Conservation (phyloP, 2,888 invertebrate genomes). For the Ganaspis brasiliensis region DNA sequence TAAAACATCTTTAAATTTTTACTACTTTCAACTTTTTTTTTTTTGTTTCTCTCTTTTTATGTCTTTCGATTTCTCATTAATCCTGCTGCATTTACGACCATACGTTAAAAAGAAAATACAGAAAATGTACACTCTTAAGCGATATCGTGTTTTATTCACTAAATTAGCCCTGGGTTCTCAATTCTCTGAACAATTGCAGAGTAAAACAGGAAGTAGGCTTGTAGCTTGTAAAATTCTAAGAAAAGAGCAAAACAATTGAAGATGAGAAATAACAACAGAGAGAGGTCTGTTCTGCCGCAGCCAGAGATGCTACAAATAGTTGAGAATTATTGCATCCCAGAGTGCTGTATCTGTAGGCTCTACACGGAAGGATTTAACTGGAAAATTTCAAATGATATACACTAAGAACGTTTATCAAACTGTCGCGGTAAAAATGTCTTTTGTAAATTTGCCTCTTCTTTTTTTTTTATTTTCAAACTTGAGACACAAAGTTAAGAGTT, state of each 20-base stretch:
- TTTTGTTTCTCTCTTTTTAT: background rate
- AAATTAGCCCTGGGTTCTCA: slow-evolving; percentile 1
- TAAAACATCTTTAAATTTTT: too few species aligned
- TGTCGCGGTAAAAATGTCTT: background rate
- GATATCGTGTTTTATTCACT: slow-evolving; percentile 3
- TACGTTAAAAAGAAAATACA: background rate
- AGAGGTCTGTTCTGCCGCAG: background rate
- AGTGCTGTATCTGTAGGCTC: background rate
- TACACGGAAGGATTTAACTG: slow-evolving; percentile 6
- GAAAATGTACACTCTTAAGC: background rate
- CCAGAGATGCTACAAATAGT: slow-evolving; percentile 20
- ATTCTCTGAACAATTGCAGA: slow-evolving; percentile 19
- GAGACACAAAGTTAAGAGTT: too few species aligned
- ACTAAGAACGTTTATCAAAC: background rate
- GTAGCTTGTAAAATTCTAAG: slow-evolving; percentile 25
- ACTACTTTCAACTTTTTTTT: too few species aligned
- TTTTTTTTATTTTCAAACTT: too few species aligned
- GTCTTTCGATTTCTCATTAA: background rate
- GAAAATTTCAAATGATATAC: slow-evolving; percentile 3
- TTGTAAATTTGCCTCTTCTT: too few species aligned
- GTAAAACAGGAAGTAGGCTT: slow-evolving; percentile 24
- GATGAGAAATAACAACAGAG: slow-evolving; percentile 21
- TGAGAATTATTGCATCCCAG: slow-evolving; percentile 20
- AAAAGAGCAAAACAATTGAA: slow-evolving; percentile 35
- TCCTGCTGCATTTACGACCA: background rate